Conservation (phyloP, 2,888 invertebrate genomes). For the Watsonalla cultraria region DNA sequence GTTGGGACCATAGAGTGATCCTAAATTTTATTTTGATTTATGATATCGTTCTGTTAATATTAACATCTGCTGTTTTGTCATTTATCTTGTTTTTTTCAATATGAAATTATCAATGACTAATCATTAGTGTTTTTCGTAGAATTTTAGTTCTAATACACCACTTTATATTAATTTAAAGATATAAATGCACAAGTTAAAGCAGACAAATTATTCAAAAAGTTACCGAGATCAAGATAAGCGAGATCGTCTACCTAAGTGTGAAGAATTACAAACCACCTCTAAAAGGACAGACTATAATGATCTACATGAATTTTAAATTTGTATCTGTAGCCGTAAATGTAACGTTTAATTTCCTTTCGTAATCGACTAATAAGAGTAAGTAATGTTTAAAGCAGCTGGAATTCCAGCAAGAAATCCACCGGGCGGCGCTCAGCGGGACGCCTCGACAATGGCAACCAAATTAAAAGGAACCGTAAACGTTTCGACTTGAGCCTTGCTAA, state of each 20-base stretch:
- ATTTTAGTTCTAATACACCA: too few relatives aligned
- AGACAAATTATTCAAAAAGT: too few relatives aligned
- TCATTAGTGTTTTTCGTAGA: neutral
- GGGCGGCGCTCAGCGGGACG: slow-evolving; percentile 68
- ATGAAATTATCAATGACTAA: neutral
- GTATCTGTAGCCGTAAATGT: slow-evolving; percentile 30
- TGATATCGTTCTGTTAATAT: slow-evolving; percentile 21
- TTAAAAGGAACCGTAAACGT: slow-evolving; percentile 77
- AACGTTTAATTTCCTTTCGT: slow-evolving; percentile 56
- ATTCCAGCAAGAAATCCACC: slow-evolving; percentile 68
- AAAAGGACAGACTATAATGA: slow-evolving; percentile 9
- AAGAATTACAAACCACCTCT: neutral
- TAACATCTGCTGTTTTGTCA: neutral
- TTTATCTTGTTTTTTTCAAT: neutral
- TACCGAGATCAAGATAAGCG: neutral
- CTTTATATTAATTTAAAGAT: too few relatives aligned
- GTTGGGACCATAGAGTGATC: slow-evolving; percentile 32
- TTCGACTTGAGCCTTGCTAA: slow-evolving; percentile 74
- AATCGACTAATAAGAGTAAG: slow-evolving; percentile 70
- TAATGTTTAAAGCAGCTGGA: slow-evolving; percentile 73
- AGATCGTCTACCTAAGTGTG: neutral
- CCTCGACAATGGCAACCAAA: slow-evolving; percentile 75
- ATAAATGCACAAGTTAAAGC: too few relatives aligned
- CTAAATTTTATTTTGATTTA: slow-evolving; percentile 60
- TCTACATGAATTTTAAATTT: slow-evolving; percentile 5